These are phyloP conservation scores for Achatina immaculata DNA, from an alignment of 1,140 invertebrate genomes.

Conservation along the genomic window DNA sequence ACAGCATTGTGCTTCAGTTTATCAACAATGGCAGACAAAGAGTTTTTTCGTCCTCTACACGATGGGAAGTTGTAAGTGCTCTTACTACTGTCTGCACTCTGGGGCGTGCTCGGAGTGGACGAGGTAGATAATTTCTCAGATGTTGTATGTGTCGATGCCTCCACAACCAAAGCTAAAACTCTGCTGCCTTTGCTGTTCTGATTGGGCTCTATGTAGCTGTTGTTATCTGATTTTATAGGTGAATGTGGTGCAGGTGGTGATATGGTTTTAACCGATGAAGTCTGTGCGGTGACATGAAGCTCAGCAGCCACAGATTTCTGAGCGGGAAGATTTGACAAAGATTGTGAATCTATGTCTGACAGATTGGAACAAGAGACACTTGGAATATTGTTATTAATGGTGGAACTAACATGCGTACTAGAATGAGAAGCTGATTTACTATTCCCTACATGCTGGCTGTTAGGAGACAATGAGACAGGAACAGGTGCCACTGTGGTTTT, in stretches of 20 bases:
- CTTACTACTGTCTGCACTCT: constrained; percentile 31
- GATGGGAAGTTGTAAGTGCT: constrained; percentile 23
- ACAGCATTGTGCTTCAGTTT: constrained; percentile 76
- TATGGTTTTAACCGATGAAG: not conserved
- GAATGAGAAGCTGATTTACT: not conserved
- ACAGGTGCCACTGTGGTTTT: not conserved
- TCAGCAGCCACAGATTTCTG: not conserved
- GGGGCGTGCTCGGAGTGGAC: constrained; percentile 24
- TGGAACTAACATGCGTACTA: not conserved
- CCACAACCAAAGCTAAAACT: not conserved
- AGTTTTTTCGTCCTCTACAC: constrained; percentile 78
- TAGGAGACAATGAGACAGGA: not conserved
- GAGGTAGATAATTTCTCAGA: constrained; percentile 17
- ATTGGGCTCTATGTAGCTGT: not conserved
- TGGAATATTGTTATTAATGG: not conserved
- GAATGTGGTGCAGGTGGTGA: constrained; percentile 9
- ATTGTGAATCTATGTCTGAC: not conserved
- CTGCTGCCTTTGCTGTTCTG: not conserved
- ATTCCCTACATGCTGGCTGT: not conserved
- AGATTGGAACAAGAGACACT: not conserved
- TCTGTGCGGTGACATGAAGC: not conserved
- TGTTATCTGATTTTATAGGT: not conserved
- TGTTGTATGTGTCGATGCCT: constrained; percentile 28
- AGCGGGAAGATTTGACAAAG: not conserved
- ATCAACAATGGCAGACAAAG: constrained; percentile 87